A percentile compares a stretch with the other conserved stretches of the same genome.
Conservation (phyloP, 2,797 vertebrate species). For the Paramormyrops hopkinsi region DNA sequence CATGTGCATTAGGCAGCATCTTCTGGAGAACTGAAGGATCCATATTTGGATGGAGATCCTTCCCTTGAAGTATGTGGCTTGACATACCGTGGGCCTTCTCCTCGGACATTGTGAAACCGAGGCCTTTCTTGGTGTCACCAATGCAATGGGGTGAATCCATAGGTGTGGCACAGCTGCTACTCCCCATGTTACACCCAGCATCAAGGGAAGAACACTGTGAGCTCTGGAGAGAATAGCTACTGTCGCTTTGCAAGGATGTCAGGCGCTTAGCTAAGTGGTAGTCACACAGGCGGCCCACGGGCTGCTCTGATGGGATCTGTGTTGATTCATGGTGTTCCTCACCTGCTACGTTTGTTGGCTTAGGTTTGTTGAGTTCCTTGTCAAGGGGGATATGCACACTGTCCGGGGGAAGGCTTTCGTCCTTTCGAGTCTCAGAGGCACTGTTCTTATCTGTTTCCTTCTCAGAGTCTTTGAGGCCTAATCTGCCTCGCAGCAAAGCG, state of each 20-base stretch:
- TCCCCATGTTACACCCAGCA: constrained; percentile 78
- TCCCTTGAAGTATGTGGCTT: constrained; percentile 64
- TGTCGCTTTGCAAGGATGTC: constrained; percentile 82
- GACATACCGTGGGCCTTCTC: constrained; percentile 62
- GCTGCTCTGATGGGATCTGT: constrained; percentile 64
- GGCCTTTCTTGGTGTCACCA: constrained; percentile 63
- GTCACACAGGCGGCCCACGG: constrained; percentile 77
- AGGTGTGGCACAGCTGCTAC: constrained; percentile 73
- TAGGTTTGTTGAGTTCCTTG: constrained; percentile 64
- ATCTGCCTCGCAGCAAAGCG: constrained; percentile 59
- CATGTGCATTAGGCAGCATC: constrained; percentile 68
- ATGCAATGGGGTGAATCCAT: constrained; percentile 78
- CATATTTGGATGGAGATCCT: constrained; percentile 69
- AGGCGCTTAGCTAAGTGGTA: constrained; percentile 87
- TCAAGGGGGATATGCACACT: constrained; percentile 48
- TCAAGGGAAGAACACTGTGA: constrained; percentile 87
- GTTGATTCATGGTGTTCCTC: constrained; percentile 60
- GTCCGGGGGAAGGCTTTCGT: constrained; percentile 46
- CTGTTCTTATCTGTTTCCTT: constrained; percentile 51
- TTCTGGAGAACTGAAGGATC: constrained; percentile 79
- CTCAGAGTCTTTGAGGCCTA: constrained; percentile 49
- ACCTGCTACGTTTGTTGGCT: constrained; percentile 54
- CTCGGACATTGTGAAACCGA: constrained; percentile 38
- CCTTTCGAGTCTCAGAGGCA: constrained; percentile 56
- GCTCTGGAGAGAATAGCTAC: constrained; percentile 81